Conservation (phyloP, 92 coral and sea anemone species). For the Porites rus region DNA sequence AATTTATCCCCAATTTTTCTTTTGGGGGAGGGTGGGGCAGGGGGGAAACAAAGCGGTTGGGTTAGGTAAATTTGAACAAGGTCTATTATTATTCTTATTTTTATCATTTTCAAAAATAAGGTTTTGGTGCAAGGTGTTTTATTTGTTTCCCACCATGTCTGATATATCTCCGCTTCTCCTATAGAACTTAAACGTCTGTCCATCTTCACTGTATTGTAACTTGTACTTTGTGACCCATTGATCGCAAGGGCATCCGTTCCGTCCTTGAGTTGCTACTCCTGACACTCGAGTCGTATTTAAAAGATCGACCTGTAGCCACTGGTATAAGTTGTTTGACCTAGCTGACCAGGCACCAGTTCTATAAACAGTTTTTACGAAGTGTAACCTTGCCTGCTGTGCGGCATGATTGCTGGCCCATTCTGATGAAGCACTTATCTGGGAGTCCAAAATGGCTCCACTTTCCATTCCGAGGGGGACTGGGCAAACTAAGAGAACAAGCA, state of each 20-base stretch:
- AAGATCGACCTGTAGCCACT: constrained; percentile 61
- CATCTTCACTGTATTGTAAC: constrained; percentile 44
- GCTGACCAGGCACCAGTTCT: constrained; percentile 41
- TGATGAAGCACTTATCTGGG: constrained; percentile 31
- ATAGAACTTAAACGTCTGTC: constrained; percentile 33
- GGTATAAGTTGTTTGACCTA: constrained; percentile 6
- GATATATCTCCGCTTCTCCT: constrained; percentile 21
- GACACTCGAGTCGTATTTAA: constrained; percentile 12
- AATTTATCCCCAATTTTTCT: too few relatives aligned
- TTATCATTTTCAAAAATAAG: too few relatives aligned
- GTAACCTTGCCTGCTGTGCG: constrained; percentile 36
- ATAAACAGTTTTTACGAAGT: neutral
- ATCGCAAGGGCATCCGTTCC: neutral
- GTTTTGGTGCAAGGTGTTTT: too few relatives aligned
- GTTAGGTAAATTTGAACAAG: too few relatives aligned
- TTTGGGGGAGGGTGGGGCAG: too few relatives aligned
- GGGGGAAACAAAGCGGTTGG: too few relatives aligned
- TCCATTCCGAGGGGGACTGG: constrained; percentile 54
- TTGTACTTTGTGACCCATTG: constrained; percentile 62
- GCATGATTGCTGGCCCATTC: neutral
- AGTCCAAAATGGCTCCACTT: constrained; percentile 35
- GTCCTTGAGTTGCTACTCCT: constrained; percentile 55
- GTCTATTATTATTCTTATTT: too few relatives aligned
- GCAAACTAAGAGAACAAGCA: neutral
- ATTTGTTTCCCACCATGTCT: neutral